Evolutionary conservation across 2,888 invertebrate species (phyloP), one percentile per base, ranked within the genome.

Genomic region (Luperina testacea): DNA sequence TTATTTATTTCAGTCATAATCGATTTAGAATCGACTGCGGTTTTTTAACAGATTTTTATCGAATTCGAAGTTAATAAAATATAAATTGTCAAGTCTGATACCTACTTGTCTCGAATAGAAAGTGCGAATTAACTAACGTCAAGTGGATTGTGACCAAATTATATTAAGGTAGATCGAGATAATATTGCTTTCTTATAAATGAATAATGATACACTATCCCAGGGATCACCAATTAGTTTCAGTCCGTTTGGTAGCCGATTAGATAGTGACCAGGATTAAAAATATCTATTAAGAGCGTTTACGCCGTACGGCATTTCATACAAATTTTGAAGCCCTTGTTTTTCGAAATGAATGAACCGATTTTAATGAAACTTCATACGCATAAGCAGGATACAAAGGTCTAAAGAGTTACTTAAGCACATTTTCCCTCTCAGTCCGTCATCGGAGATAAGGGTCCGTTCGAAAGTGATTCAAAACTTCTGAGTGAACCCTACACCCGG

Each of bases 21-120:
- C 91, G 91, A 93, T 92, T 93, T 87, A 88, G 85, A 91, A 88
- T 89, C 90, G 87, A 88, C 80, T 89, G 89, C 86, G 90, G 90
- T 88, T 77, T 77, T 85, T 72, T 45, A 75, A 83, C 77, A 79
- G 85, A 86, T 81, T 82, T 70, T 72, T 81, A 80, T 87, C 80
- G 63, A 82, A 68, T 73, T 73, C n/a, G 20, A 84, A 51, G 65
- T 61, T 72, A 69, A 69, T 42, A 78, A 83, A 75, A 59, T 63
- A 69, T 13, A 64, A 73, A 78, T 64, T 65, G 70, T 80, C 76
- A 75, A 64, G 77, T 80, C 45, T 64, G 64, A 65, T 32, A 53
- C 27, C 42, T 61, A 59, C 27, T 77, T 72, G n/a, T 63, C 32
- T 79, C 17, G 48, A 77, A 77, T 68, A 78, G 79, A 83, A 87